phyloP scores from a whole-genome alignment of 2,113 vertebrate genomes.

The Motacilla alba region DNA sequence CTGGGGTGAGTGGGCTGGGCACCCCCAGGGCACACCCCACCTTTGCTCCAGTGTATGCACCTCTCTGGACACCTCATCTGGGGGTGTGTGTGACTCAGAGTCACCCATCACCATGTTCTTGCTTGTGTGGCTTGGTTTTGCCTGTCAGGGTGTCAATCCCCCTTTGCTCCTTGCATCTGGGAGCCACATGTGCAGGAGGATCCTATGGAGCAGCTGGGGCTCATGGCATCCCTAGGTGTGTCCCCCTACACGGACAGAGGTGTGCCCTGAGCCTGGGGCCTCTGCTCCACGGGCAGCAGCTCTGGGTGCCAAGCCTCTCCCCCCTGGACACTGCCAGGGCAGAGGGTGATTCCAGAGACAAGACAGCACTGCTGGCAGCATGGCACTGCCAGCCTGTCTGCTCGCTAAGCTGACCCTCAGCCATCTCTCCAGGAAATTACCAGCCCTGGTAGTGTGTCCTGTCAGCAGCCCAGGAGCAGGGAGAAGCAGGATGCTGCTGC shows the following conservation, averaged over 20 bases:
- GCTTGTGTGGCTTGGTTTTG: background rate
- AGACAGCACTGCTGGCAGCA: background rate
- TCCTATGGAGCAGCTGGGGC: background rate
- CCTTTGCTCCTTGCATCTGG: background rate
- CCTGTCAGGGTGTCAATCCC: background rate
- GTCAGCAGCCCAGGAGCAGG: background rate
- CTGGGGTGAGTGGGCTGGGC: accelerated
- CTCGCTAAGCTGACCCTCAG: accelerated
- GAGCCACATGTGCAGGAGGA: accelerated
- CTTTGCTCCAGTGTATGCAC: background rate
- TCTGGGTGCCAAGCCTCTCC: background rate
- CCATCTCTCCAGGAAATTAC: background rate
- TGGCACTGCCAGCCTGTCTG: background rate
- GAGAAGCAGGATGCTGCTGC: background rate
- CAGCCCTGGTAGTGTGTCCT: background rate
- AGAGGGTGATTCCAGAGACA: background rate
- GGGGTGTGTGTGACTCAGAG: background rate
- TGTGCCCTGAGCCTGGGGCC: background rate
- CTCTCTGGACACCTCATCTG: background rate
- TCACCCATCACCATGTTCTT: background rate
- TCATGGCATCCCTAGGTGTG: accelerated
- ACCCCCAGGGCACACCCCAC: background rate
- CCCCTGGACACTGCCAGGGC: accelerated
- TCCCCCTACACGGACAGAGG: background rate
- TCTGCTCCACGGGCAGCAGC: background rate